phyloP scores from a whole-genome alignment of 2,888 invertebrate species.

The Scaptomyza reducta region DNA sequence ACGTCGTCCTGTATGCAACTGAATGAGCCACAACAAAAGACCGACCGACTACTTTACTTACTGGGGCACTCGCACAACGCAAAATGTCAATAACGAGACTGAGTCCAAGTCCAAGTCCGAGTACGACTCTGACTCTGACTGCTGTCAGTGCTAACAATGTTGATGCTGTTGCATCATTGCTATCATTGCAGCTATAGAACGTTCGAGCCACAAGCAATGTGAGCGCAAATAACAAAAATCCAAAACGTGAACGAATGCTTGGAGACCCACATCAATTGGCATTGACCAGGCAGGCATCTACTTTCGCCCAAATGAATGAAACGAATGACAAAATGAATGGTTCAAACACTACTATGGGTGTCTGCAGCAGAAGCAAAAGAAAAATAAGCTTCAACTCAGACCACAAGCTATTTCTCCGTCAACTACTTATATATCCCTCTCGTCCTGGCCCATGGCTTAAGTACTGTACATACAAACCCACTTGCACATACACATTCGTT shows the following conservation, averaged over 20 bases:
- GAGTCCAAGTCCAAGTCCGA: constrained; percentile 6
- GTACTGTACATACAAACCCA: background rate
- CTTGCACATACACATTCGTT: background rate
- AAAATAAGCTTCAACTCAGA: background rate
- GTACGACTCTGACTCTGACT: background rate
- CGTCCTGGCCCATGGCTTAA: constrained; percentile 8
- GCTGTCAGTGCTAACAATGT: constrained; percentile 28
- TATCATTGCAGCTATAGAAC: constrained; percentile 24
- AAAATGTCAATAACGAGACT: constrained; percentile 41
- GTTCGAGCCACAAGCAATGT: constrained; percentile 45
- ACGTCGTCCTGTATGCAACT: constrained; percentile 36
- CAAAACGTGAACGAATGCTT: constrained; percentile 8
- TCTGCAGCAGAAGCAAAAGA: background rate
- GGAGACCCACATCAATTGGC: constrained; percentile 28
- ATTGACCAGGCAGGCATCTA: constrained; percentile 62
- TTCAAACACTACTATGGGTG: constrained; percentile 32
- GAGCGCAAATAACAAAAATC: constrained; percentile 25
- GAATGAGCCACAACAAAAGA: constrained; percentile 71
- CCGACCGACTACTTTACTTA: constrained; percentile 17
- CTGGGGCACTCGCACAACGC: constrained; percentile 8
- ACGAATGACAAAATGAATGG: constrained; percentile 64
- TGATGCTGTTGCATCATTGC: constrained; percentile 69
- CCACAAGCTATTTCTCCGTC: constrained; percentile 43
- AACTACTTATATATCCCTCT: constrained; percentile 18
- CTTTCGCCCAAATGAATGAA: constrained; percentile 63